Evolutionary conservation across 2,888 invertebrate species (phyloP), one percentile per base, ranked within the genome.

Genomic region (Cataglyphis rosenhaueri): DNA sequence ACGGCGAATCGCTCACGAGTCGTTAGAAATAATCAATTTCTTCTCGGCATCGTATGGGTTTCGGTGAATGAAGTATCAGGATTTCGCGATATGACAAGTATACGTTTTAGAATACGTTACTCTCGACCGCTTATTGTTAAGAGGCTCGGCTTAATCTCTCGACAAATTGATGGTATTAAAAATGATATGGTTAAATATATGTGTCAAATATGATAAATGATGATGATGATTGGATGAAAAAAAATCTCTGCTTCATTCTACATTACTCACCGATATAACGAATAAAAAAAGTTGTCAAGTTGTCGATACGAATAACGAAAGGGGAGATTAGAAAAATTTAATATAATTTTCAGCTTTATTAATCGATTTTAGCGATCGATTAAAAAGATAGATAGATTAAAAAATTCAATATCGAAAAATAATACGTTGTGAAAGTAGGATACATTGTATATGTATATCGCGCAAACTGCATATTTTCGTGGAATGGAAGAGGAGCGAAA

Each of bases 1-100:
- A 73, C 55, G 41, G 52, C 18, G 44, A 73, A 78, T 78, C 25
- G 59, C 44, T 73, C 44, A 76, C 32, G 75, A 78, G 57, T 76
- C 55, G 21, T 78, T 44, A n/a, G 55, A 55, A 74, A 74, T 74
- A 59, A 59, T 79, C 76, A 55, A 32, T 70, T 57, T 76, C 71
- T 74, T 44, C 74, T 15, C 44, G 21, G 44, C 15, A 38, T 25
- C 52, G 52, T 62, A 75, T 65, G 48, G 66, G 1, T 75, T 75
- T 66, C 68, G 75, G 5, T 41, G 71, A 59, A 68, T 29, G 25
- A 78, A 25, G 21, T 55, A 64, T 48, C 41, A 32, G 35, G 18
- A 25, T 75, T 25, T 65, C 35, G 12, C 52, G n/a, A n/a, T 32
- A 25, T 5, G 15, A 55, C 2, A 38, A 25, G 12, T 21, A 48